Base-by-base conservation (phyloP, 2,113 vertebrate genomes). In the Chamaea fasciata region DNA sequence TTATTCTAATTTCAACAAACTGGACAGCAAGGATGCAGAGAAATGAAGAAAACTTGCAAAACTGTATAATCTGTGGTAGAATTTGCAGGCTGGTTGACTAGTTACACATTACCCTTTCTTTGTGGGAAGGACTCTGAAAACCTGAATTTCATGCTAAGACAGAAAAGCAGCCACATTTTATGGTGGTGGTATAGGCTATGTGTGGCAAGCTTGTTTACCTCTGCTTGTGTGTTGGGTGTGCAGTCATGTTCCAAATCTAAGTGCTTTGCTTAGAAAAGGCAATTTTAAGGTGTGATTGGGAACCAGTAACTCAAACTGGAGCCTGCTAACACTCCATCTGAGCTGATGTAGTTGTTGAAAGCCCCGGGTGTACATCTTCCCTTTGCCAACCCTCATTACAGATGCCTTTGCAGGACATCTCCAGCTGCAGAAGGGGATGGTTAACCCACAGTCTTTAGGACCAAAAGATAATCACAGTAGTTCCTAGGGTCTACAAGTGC, bases 131-230 rank as follows among this genome's bases (percentile, higher is more conserved):
- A 59, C 6, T 67, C 57, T 52, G 16, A 9, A 5, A 83, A 70
- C 13, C 31, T 70, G 23, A 10, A 10, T 74, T 64, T 74, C 39
- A 33, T 7, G n/a, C 6, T 23, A 47, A 37, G 18, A 62, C 1
- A 5, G 57, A 65, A 77, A 24, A 67, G 6, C 15, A 75, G 18
- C 6, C 27, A 7, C 13, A 12, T n/a, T 83, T 71, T 60, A 15
- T 41, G 24, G 15, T 35, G 21, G 5, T 52, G 13, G 60, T 60
- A 35, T 2, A 75, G 35, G 8, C 12, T 47, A 27, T 1, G 0
- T 35, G 13, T 62, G 63, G 46, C 33, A 82, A 78, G 15, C 35
- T 46, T 28, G 6, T 50, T 92, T 78, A 64, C 31, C 37, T 44
- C 52, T 68, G 15, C 13, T 46, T 15, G 17, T 3, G 14, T 19